phyloP scores from a whole-genome alignment of 1,140 invertebrate species.

The Aphelenchoides besseyi region DNA sequence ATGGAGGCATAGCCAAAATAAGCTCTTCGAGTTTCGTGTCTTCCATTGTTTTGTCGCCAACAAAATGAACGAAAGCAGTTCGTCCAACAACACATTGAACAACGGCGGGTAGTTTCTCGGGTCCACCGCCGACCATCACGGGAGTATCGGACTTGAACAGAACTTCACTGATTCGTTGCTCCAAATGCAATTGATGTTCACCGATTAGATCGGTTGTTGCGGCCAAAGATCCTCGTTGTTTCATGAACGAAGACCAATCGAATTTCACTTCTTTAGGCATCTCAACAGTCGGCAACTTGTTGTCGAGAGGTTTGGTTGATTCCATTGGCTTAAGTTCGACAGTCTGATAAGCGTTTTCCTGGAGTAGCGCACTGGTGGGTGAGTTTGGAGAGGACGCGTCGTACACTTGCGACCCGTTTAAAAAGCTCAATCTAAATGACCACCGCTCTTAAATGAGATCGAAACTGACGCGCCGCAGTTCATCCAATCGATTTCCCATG shows the following conservation, averaged over 20 bases:
- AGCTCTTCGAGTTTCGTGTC: constrained; percentile 14
- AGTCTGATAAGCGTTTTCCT: no score
- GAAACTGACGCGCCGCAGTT: no score
- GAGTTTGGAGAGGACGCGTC: no score
- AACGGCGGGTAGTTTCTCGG: background rate
- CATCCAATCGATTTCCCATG: no score
- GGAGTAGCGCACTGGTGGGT: no score
- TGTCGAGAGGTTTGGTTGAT: no score
- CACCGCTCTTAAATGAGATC: no score
- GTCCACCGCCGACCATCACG: background rate
- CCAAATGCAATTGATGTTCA: constrained; percentile 6
- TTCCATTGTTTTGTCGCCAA: constrained; percentile 3
- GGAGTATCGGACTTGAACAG: constrained; percentile 9
- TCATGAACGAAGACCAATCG: constrained; percentile 8
- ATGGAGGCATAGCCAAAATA: constrained; percentile 2
- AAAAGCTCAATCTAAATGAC: no score
- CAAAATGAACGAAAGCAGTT: constrained; percentile 8
- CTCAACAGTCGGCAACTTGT: no score
- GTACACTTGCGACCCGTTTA: no score
- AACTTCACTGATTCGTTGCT: constrained; percentile 6
- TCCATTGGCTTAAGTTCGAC: no score
- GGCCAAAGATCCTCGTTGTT: background rate
- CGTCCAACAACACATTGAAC: constrained; percentile 8
- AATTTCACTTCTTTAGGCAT: background rate
- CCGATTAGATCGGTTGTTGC: background rate